Base-by-base conservation (phyloP, 2,888 invertebrate genomes). In the Eristalis arbustorum region DNA sequence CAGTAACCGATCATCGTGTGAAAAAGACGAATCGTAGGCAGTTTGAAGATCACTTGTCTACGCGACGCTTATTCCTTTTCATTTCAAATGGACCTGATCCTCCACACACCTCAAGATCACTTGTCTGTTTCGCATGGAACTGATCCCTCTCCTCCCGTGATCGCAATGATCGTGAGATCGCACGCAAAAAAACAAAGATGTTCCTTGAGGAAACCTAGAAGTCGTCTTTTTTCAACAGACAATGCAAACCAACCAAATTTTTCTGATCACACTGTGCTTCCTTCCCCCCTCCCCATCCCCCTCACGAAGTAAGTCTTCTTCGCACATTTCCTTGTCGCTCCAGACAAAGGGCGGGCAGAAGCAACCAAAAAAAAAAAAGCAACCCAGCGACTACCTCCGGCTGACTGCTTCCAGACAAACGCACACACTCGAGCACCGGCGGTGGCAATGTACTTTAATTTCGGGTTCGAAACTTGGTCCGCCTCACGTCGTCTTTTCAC, bases 361-460 rank as follows among this genome's bases (percentile, higher is more conserved):
- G 40, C 25, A 73, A 79, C 69, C 66, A 22, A 74, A 73, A 61
- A n/a, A n/a, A n/a, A n/a, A n/a, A n/a, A n/a, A n/a, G n/a, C n/a
- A n/a, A 34, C 37, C 37, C 25, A 49, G 59, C 66, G 68, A 68
- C 28, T 31, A 23, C 22, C 57, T 31, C 63, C 34, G 34, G 72
- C 22, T 11, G 23, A 57, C 62, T 25, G 42, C 62, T 31, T 49
- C 79, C 73, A 67, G 73, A 67, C 61, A 49, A n/a, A n/a, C n/a
- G 6, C 31, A 68, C 59, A 59, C 59, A 14, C 40, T n/a, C n/a
- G n/a, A n/a, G 3, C 31, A 31, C 31, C 31, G 3, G 0, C 66
- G 73, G 82, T 76, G 76, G 71, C 83, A 84, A 84, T 84, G 83
- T 68, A 78, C 83, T 78, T 63, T 69, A 69, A 66, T 77, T 84